Evolutionary conservation across 2,888 invertebrate species (phyloP), one percentile per base, ranked within the genome.

Genomic region (Herminia tarsipennalis): DNA sequence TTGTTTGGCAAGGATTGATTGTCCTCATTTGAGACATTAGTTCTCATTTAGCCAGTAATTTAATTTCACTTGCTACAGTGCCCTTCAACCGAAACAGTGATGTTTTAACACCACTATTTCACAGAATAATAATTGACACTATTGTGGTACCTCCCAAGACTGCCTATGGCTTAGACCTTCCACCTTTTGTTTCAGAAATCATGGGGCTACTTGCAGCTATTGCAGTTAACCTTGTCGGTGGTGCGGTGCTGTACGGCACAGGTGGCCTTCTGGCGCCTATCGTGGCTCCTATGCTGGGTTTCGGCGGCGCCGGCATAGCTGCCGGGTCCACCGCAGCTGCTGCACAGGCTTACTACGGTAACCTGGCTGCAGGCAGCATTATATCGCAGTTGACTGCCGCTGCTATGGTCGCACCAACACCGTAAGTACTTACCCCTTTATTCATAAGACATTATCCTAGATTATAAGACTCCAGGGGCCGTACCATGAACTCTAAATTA

Each of bases 391-490:
- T 88, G 29, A 86, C 86, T 1, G 73, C 88, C 0, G 73, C 71
- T 0, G 88, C 86, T 1, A 88, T 88, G 88, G 66, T 73, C 0
- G 78, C 88, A 1, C 88, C 88, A 0, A 88, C 81, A 16, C 38
- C 38, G 21, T 38, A 30, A 30, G 38, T 22, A 22, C 5, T 13
- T 21, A 4, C n/a, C n/a, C n/a, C n/a, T n/a, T n/a, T n/a, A n/a
- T n/a, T n/a, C n/a, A n/a, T n/a, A n/a, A n/a, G n/a, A n/a, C n/a
- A n/a, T n/a, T n/a, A n/a, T n/a, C n/a, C n/a, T n/a, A n/a, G n/a
- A n/a, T n/a, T n/a, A n/a, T n/a, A n/a, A n/a, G n/a, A n/a, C n/a
- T n/a, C n/a, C n/a, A n/a, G n/a, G n/a, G n/a, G n/a, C n/a, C n/a
- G n/a, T n/a, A n/a, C n/a, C n/a, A n/a, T n/a, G n/a, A n/a, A n/a